Conservation (phyloP, 2,797 vertebrate species). For the Salmo trutta region DNA sequence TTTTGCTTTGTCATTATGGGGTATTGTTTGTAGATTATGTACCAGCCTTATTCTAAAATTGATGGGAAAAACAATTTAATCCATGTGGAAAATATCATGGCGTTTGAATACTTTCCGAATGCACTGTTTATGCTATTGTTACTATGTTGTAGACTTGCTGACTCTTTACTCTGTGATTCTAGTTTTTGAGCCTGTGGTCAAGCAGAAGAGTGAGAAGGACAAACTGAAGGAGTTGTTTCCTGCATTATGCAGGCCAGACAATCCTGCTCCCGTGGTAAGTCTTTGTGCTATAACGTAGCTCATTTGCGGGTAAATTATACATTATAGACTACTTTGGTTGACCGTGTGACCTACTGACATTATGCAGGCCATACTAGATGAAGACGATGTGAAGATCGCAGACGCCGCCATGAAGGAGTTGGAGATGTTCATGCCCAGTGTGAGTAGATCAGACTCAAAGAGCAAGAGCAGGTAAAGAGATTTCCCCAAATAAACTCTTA, state of each 20-base stretch:
- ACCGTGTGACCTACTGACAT: background rate
- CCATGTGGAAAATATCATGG: constrained; percentile 81
- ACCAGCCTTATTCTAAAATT: too few species aligned
- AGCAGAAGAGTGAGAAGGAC: constrained; percentile 87
- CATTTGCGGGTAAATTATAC: background rate
- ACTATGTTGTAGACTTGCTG: background rate
- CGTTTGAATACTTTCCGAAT: constrained; percentile 71
- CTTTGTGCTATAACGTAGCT: too few species aligned
- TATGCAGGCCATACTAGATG: constrained; percentile 86
- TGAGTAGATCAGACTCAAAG: constrained; percentile 73
- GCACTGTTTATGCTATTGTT: constrained; percentile 60
- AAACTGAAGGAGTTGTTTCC: constrained; percentile 91
- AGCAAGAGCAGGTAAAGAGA: constrained; percentile 79
- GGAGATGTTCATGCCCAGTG: constrained; percentile 93
- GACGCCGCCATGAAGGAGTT: constrained; percentile 93
- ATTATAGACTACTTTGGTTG: background rate
- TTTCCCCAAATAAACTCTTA: background rate
- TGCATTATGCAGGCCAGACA: constrained; percentile 88
- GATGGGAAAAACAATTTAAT: constrained; percentile 74
- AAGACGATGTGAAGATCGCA: constrained; percentile 95
- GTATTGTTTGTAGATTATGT: too few species aligned
- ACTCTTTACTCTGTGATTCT: constrained; percentile 10
- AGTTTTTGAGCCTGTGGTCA: constrained; percentile 70
- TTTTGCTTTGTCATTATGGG: too few species aligned
- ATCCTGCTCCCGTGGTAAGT: constrained; percentile 83